phyloP scores from a whole-genome alignment of 2,888 invertebrate species.

The Pinctada fucata region DNA sequence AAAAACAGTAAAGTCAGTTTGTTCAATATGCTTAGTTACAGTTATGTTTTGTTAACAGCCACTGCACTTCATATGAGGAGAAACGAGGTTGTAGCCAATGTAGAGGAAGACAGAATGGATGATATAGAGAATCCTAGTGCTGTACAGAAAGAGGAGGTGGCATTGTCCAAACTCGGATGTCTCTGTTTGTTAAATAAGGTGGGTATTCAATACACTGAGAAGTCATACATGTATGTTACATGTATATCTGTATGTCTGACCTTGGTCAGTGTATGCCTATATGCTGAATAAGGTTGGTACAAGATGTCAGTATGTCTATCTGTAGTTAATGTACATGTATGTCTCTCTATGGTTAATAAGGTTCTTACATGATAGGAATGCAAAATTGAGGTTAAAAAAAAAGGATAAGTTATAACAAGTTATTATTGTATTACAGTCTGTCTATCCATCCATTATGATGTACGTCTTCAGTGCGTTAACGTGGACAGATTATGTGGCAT shows the following conservation, averaged over 20 bases:
- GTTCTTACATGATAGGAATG: too few species aligned
- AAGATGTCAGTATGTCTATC: too few species aligned
- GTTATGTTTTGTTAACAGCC: background rate
- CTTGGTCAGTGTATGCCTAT: too few species aligned
- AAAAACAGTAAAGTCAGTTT: too few species aligned
- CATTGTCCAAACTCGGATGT: constrained; percentile 88
- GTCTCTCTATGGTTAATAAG: too few species aligned
- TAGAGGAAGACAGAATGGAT: constrained; percentile 58
- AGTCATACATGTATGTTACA: background rate
- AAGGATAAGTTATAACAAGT: too few species aligned
- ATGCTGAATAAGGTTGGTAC: too few species aligned
- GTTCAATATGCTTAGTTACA: too few species aligned
- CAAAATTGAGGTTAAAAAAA: too few species aligned
- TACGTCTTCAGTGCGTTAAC: constrained; percentile 81
- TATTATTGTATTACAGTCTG: constrained; percentile 56
- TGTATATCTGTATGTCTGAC: background rate
- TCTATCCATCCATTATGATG: constrained; percentile 69
- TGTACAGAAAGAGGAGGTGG: constrained; percentile 78
- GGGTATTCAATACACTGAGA: background rate
- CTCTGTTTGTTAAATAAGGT: constrained; percentile 80
- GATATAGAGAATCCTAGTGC: constrained; percentile 52
- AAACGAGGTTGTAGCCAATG: constrained; percentile 1
- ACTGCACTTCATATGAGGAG: constrained; percentile 9
- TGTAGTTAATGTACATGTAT: too few species aligned
- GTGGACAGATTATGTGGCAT: constrained; percentile 91